Base-by-base conservation (phyloP, 2,797 vertebrate species). In the Pangasius krempfi region DNA sequence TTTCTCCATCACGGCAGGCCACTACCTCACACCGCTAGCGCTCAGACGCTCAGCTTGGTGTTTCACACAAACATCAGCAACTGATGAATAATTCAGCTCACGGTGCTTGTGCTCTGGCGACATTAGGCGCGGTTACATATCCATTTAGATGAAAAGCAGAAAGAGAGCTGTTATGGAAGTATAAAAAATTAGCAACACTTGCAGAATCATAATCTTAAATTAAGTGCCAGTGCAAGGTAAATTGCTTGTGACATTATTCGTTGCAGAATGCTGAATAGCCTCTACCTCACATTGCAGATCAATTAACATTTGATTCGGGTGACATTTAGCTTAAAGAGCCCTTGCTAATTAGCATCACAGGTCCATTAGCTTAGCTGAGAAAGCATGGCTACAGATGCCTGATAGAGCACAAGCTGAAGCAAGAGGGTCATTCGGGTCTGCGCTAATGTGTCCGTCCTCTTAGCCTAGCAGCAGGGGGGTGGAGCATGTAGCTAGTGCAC, bases 81-180 rank as follows among this genome's bases (percentile, higher is more conserved):
- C 60, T 78, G 72, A 83, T 89, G 72, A 89, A 89, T 87, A 87
- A 89, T 87, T 87, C 80, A 64, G 16, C 66, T 33, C 30, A 62
- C 68, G 37, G 18, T n/a, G 60, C 78, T 84, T 70, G 40, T 88
- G 80, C 50, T 62, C 47, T 20, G 44, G 75, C 50, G n/a, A 50
- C 64, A 54, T 81, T 40, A 30, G 79, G 13, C 27, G 60, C 54
- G 30, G 72, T 25, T 60, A 81, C 84, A 85, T 68, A 70, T 30
- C 66, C 47, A 64, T 83, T 86, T 82, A 76, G 30, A 76, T 68
- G 75, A 83, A 44, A 89, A 88, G 78, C 56, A 62, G n/a, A 81
- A 70, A 75, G 30, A 68, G 62, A 54, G n/a, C 81, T 68, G 27
- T 52, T 87, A 66, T 64, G 86, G 47, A 30, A 22, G 37, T 54